A percentile compares a stretch with the other conserved stretches of the same genome.
These are phyloP conservation scores for Matsumyia berberina DNA, from an alignment of 2,888 invertebrate genomes.

Conservation along the genomic window DNA sequence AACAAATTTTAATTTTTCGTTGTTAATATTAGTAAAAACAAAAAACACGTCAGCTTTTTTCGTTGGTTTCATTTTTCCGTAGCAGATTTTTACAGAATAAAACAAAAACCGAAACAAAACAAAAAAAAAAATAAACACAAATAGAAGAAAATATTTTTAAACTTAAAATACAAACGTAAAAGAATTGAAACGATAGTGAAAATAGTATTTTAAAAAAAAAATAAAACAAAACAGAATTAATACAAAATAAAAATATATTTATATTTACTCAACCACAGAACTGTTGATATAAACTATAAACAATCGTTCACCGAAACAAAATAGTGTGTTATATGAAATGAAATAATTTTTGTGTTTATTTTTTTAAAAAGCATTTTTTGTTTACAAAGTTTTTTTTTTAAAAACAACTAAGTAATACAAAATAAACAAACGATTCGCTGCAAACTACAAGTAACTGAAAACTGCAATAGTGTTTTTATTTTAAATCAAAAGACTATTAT, in stretches of 20 bases:
- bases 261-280: conserved; percentile 75
- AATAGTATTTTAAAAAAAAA: conserved; percentile 73
- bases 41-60: conserved; percentile 69
- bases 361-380: conserved; percentile 39
- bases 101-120: no score
- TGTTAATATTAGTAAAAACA: conserved; percentile 53
- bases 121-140: conserved; percentile 62
- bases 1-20: conserved; percentile 64
- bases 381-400: conserved; percentile 33
- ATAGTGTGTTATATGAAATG: conserved; percentile 70
- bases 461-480: conserved; percentile 74
- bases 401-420: conserved; percentile 50
- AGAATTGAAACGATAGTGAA: conserved; percentile 75
- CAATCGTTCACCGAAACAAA: conserved; percentile 76
- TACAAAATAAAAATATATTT: conserved; percentile 67
- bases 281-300: conserved; percentile 76
- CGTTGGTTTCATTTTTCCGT: conserved; percentile 76
- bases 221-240: conserved; percentile 54
- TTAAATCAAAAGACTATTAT: conserved; percentile 66
- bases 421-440: conserved; percentile 62
- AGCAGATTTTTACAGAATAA: conserved; percentile 76
- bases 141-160: conserved; percentile 72
- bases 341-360: conserved; percentile 34
- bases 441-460: conserved; percentile 74
- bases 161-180: conserved; percentile 60